Evolutionary conservation across 1,140 invertebrate species (phyloP).

Genomic region (Mactra quadrangularis): DNA sequence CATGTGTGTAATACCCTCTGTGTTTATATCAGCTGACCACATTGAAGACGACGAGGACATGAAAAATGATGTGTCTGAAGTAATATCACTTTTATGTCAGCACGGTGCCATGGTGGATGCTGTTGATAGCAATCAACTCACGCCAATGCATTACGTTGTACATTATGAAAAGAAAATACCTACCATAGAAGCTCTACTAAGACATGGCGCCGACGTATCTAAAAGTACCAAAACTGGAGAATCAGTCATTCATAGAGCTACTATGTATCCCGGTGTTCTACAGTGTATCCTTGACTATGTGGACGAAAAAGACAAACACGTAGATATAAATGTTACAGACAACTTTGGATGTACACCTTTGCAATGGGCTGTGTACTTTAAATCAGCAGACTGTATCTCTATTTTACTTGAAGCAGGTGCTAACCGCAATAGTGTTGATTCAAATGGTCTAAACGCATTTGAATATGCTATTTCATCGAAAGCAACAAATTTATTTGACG

Average conservation of each 20-base stretch:
- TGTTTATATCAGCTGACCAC: background rate
- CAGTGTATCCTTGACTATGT: background rate
- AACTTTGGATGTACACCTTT: too few relatives aligned
- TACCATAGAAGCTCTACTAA: background rate
- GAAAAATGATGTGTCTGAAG: conserved; percentile 2
- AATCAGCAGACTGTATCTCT: too few relatives aligned
- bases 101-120: background rate
- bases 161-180: background rate
- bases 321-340: too few relatives aligned
- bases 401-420: too few relatives aligned
- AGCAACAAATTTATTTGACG: too few relatives aligned
- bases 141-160: background rate
- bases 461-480: too few relatives aligned
- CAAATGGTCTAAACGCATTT: too few relatives aligned
- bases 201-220: background rate
- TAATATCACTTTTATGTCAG: background rate
- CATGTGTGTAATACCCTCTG: background rate
- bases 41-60: background rate
- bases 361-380: too few relatives aligned
- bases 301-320: background rate
- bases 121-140: background rate
- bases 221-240: background rate
- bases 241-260: background rate
- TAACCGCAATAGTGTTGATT: too few relatives aligned
- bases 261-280: background rate